Base-by-base conservation (phyloP, 2,888 invertebrate genomes). In the Galerucella nymphaeae region DNA sequence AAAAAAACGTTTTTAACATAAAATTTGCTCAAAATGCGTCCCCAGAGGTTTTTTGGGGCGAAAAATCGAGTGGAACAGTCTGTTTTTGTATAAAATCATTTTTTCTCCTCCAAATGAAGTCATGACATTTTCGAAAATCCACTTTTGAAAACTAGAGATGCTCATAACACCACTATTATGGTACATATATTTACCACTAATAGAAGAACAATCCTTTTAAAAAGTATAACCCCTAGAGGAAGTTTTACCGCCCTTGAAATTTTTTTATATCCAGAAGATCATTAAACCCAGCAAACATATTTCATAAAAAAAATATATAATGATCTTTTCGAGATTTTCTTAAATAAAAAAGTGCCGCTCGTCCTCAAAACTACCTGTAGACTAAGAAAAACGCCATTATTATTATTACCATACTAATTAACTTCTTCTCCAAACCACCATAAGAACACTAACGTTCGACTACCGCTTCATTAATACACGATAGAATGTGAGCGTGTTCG, bases 371-470 rank as follows among this genome's bases (percentile, higher is more conserved):
- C 80, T 79, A 78, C 79, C 79, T 78, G 78, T 76, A 76, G 74
- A 70, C 70, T 63, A 78, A 80, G 81, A 83, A 82, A 79, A 83
- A 83, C 83, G 80, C 80, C 83, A 83, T 83, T 83, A 85, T 85
- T 84, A 83, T 83, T 83, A 85, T 85, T 84, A 85, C 82, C 85
- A 85, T 85, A 84, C 82, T 84, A 84, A 84, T 84, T 83, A 83
- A 83, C 72, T 77, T 73, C 72, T 73, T 77, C 77, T 67, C 42
- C 57, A 61, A 70, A 73, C 61, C 71, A 71, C 66, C 57, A 62
- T 50, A 67, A 58, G 70, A 62, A 63, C 61, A 62, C 69, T 69
- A 72, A 79, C 80, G 78, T 78, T 80, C 79, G 80, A 81, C 81
- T 81, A 81, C 81, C 77, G 78, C 79, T 75, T 74, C 66, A 70